Evolutionary conservation across 1,140 invertebrate species (phyloP), one percentile per base, ranked within the genome.

Genomic region (Thalassaphorura encarpata): DNA sequence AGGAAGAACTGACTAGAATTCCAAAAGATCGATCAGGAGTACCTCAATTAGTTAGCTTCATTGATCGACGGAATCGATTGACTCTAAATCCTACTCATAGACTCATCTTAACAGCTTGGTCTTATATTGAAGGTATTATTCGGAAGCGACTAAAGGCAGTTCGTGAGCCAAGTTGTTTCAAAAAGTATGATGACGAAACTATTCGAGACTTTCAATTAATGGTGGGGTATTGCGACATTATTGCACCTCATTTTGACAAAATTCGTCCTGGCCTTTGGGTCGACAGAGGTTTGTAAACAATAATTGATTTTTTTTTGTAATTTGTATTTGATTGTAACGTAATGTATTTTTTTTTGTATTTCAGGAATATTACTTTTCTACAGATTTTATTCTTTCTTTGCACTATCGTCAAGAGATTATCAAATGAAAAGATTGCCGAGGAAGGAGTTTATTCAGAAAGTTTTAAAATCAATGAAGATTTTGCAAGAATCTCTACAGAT

Each of bases 201-300:
- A 45, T 60, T 16, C 33, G 56, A 29, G 53, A 58, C 21, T 64
- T 57, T 47, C 29, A 42, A 42, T 24, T 58, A 6, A 46, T 61
- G 1, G 24, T n/a, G 13, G 33, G 51, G 45, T 64, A 58, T 21
- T 60, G 55, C 27, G 51, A 60, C 16, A 49, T 45, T 1, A 23
- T 45, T 45, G 39, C 42, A 36, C 24, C 27, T n/a, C 62, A 64
- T 54, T 26, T 64, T 11, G 36, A 56, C n/a, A 21, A 28, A 5
- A 41, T 64, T 16, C 16, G 58, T 23, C 58, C 52, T 33, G 62
- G 62, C 15, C 41, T 61, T 19, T 64, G 58, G 52, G 49, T 61
- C 21, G 62, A 64, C 24, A 54, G 39, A 60, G 62, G 62, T 64
- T 19, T 21, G 31, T 3, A 29, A 5, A 39, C 5, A 28, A 26